Evolutionary conservation across 2,888 invertebrate species (phyloP).

Genomic region (Phlogophora meticulosa): DNA sequence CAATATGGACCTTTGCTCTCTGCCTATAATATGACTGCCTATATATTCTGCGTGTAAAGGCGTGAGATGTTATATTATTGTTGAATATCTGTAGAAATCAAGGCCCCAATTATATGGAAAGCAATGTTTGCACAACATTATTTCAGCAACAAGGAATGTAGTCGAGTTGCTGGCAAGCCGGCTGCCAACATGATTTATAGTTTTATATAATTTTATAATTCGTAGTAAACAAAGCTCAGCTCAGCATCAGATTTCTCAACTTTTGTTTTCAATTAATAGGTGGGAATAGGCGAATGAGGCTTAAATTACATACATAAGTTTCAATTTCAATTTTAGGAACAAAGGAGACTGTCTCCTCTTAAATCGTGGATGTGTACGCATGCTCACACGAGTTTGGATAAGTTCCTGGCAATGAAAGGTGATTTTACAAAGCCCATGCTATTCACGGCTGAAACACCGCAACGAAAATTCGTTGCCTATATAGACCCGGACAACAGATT

Average conservation of each 20-base stretch:
- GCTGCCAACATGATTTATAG: too few species aligned
- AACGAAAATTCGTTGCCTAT: slow-evolving; percentile 97
- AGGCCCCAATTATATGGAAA: neutral
- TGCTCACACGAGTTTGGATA: slow-evolving; percentile 95
- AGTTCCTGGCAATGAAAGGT: slow-evolving; percentile 94
- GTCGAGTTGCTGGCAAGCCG: neutral
- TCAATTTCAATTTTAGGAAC: slow-evolving; percentile 92
- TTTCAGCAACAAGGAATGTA: neutral
- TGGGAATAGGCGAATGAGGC: too few species aligned
- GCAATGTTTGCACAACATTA: neutral
- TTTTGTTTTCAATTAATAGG: too few species aligned
- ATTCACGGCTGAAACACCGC: slow-evolving; percentile 96
- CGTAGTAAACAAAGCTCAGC: too few species aligned
- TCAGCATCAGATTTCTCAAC: too few species aligned
- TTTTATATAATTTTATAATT: too few species aligned
- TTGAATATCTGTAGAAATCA: neutral
- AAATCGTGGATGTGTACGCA: slow-evolving; percentile 98
- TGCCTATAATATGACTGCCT: neutral
- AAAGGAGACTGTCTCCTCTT: slow-evolving; percentile 96
- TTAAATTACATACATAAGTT: too few species aligned
- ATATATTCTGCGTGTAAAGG: too few species aligned
- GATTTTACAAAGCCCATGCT: slow-evolving; percentile 93
- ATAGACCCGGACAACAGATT: slow-evolving; percentile 98
- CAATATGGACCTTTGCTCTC: neutral
- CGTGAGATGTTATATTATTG: too few species aligned